Evolutionary conservation across 1,140 invertebrate species (phyloP).

Genomic region (Caenorhabditis latens): DNA sequence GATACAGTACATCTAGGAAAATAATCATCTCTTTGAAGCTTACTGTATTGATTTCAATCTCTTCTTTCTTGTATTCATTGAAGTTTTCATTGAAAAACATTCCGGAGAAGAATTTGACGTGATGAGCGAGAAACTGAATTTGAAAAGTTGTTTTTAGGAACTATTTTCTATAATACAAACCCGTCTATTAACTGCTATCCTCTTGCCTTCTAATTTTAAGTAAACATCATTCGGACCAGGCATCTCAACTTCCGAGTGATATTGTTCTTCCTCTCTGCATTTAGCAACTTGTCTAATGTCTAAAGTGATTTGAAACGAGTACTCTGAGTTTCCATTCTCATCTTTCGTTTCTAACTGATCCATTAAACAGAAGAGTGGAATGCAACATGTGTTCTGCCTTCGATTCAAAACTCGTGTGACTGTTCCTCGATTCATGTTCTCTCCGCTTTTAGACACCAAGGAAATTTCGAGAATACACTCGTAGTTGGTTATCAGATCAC

Average conservation of each 20-base stretch:
- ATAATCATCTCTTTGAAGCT: not conserved
- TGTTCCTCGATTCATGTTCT: not conserved
- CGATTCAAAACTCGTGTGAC: not conserved
- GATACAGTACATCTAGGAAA: conserved; percentile 11
- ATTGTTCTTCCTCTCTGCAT: not conserved
- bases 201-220: not conserved
- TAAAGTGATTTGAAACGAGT: not conserved
- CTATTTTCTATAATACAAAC: not conserved
- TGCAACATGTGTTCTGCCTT: not conserved
- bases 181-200: not conserved
- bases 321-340: not conserved
- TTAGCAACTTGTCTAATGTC: not conserved
- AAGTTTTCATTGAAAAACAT: conserved; percentile 22
- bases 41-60: not conserved
- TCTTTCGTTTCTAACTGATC: not conserved
- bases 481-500: not conserved
- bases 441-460: not conserved
- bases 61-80: not conserved
- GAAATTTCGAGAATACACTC: not conserved
- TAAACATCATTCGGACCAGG: not conserved
- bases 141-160: not conserved
- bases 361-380: not conserved
- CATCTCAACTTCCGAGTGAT: not conserved
- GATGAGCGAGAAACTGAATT: conserved; percentile 18
- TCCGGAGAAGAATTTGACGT: not conserved